Conservation (phyloP, 2,888 invertebrate species). For the Salticus scenicus region DNA sequence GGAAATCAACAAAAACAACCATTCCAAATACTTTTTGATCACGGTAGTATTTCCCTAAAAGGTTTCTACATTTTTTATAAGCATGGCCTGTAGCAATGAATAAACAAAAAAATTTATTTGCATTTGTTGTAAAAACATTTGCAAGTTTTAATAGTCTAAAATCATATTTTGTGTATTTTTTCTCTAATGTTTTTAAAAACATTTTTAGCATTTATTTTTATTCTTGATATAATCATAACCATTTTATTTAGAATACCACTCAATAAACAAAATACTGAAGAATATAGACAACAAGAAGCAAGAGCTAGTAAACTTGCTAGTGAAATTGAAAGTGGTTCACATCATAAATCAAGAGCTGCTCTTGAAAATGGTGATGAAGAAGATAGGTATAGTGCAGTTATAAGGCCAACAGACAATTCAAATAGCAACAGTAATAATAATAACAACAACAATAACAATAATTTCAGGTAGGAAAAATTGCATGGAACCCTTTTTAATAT, state of each 20-base stretch:
- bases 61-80: too few species aligned
- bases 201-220: not conserved
- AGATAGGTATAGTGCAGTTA: conserved; percentile 89
- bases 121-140: too few species aligned
- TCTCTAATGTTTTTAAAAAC: too few species aligned
- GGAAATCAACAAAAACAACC: too few species aligned
- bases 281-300: conserved; percentile 88
- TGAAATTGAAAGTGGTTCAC: conserved; percentile 92
- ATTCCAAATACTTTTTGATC: too few species aligned
- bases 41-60: too few species aligned
- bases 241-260: conserved; percentile 80
- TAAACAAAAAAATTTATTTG: too few species aligned
- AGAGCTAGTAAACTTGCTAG: conserved; percentile 92
- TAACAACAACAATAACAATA: conserved; percentile 33
- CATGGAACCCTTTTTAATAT: not conserved
- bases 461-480: conserved; percentile 32
- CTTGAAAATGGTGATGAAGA: conserved; percentile 85
- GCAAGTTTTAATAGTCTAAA: too few species aligned
- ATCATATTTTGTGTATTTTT: too few species aligned
- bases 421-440: conserved; percentile 12
- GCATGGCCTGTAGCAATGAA: too few species aligned
- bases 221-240: not conserved
- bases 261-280: conserved; percentile 89
- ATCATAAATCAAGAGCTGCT: conserved; percentile 87
- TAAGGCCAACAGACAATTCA: conserved; percentile 74